Evolutionary conservation across 2,113 vertebrate genomes (phyloP).

Genomic region (Plecturocebus donacophilus): DNA sequence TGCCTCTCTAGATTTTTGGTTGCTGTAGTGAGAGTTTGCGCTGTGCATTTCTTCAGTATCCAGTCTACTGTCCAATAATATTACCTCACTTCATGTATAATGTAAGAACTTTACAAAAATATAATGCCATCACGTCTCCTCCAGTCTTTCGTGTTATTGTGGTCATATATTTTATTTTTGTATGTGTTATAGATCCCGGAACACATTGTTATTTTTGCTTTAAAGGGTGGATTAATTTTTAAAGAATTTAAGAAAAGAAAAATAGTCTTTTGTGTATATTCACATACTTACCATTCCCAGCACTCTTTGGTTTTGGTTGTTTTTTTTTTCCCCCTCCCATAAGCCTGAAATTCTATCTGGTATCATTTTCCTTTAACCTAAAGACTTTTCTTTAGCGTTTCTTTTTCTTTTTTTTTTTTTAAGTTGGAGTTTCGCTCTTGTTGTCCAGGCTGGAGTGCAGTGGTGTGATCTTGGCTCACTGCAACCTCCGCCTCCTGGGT

Average conservation of each 20-base stretch:
- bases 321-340: background rate
- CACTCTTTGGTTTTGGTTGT: background rate
- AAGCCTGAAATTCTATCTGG: constrained; percentile 2
- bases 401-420: background rate
- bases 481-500: too few relatives aligned
- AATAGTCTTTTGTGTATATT: background rate
- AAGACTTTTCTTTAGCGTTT: background rate
- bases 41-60: background rate
- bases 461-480: too few relatives aligned
- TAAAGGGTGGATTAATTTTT: background rate
- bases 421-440: too few relatives aligned
- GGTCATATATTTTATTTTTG: background rate
- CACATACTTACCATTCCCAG: background rate
- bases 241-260: background rate
- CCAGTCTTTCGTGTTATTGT: background rate
- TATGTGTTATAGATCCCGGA: background rate
- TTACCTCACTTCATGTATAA: background rate
- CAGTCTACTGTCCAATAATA: background rate
- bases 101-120: background rate
- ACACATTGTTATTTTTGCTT: background rate
- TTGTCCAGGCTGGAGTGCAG: too few relatives aligned
- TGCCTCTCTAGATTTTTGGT: background rate
- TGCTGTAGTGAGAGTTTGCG: background rate
- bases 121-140: background rate
- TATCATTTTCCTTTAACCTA: background rate